Evolutionary conservation across 2,113 vertebrate species (phyloP).

Genomic region (Bujurquina vittata): DNA sequence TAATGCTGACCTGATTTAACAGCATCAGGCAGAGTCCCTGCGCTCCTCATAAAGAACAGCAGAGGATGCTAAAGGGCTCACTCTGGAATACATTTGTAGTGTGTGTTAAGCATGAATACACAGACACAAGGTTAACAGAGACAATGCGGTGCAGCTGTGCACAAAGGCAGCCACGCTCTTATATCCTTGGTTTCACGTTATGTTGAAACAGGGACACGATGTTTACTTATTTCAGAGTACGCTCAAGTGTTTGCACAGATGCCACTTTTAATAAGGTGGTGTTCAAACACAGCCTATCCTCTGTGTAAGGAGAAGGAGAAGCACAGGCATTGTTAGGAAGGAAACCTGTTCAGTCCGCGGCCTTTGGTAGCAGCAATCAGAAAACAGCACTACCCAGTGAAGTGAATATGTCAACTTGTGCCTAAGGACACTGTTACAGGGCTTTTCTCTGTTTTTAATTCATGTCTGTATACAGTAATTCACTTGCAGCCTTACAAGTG

Average conservation of each 20-base stretch:
- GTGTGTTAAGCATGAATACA: neutral
- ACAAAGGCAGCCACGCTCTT: neutral
- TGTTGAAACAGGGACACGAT: neutral
- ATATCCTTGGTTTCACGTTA: neutral
- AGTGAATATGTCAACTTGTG: neutral
- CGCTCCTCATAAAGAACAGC: constrained; percentile 19
- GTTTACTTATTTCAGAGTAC: neutral
- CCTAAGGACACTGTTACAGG: neutral
- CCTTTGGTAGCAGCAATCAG: neutral
- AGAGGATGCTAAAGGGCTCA: constrained; percentile 35
- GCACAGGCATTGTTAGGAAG: neutral
- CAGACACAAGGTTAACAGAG: neutral
- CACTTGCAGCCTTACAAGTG: neutral
- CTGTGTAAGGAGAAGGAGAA: neutral
- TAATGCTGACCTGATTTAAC: constrained; percentile 20
- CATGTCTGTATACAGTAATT: neutral
- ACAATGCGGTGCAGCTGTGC: neutral
- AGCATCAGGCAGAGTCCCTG: neutral
- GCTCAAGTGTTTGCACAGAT: constrained; percentile 1
- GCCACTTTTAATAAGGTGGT: neutral
- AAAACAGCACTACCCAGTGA: neutral
- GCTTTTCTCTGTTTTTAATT: neutral
- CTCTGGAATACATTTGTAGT: neutral
- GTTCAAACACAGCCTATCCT: neutral
- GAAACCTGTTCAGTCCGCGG: neutral